Evolutionary conservation across 1,140 invertebrate genomes (phyloP), one percentile per base, ranked within the genome.

Genomic region (Schmidtea mediterranea): DNA sequence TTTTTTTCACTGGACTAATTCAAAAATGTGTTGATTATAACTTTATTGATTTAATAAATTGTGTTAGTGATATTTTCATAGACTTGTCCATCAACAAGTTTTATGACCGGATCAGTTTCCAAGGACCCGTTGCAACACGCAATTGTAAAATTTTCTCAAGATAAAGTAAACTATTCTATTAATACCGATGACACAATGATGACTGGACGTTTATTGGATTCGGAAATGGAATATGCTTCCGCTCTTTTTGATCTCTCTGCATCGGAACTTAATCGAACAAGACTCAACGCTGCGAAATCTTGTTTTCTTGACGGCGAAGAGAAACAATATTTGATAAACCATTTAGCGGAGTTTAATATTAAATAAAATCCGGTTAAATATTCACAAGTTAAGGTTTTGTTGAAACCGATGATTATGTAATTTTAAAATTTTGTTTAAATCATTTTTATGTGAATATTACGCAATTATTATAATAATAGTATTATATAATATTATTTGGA

Each of bases 181-280:
- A 74, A 62, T 52, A 71, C 71, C 6, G 74, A 75, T 57, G 74
- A 75, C 55, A 67, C 74, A 1, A 68, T 68, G 3, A 55, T 74
- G 16, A 72, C 71, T 22, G 63, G 63, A 36, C 66, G 66, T 9
- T 56, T 55, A 13, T 52, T 75, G 16, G 54, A 60, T 9, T 63
- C 67, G 43, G 73, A 75, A 53, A 70, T 72, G 52, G 46, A 56
- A 15, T 55, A 73, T 3, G 55, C 63, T 43, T 51, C 52, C 0
- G 50, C 55, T 18, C 52, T 60, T n/a, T 67, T 72, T 59, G 72
- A 71, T 23, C 53, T 75, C 9, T 66, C 59, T 1, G 63, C 68
- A 47, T 58, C 63, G 32, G 62, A 72, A 50, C 57, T 74, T 23
- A 59, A 63, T 19, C 53, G 63, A 53, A 61, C 66, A 13, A 72